Evolutionary conservation across 1,140 invertebrate genomes (phyloP), one percentile per base, ranked within the genome.

Genomic region (Centruroides vittatus): DNA sequence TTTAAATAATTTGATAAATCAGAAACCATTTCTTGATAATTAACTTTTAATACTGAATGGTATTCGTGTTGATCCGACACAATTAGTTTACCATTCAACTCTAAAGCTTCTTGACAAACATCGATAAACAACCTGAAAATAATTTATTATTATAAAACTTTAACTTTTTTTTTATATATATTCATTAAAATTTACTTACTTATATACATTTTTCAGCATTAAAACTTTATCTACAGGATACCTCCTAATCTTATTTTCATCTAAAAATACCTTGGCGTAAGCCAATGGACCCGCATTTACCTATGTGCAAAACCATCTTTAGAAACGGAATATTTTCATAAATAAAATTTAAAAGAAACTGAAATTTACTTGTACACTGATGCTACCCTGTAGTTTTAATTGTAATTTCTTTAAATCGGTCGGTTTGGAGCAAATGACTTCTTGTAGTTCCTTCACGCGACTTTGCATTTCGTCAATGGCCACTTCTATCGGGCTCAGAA

Each of bases 231-330:
- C 86, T 60, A 85, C 80, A 0, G 86, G 82, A 73, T 89, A 90
- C 55, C 81, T 66, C 23, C 35, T 59, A 7, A 55, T 51, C 57
- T 57, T 60, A 48, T 61, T 63, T 36, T 65, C 66, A 41, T 67
- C 66, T 1, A 96, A 76, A 75, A 96, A 96, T 5, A 86, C 89
- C 67, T 84, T 83, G 1, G 92, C 92, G 75, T 95, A 96, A 4
- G 90, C 90, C 54, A 95, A 73, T 3, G 93, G 93, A 41, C 93
- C 93, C n/a, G 90, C 90, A 77, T 96, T 93, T 0, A 96, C 92
- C 73, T 76, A 57, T 10, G 46, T 11, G 41, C 13, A 57, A 57
- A 34, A 9, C 47, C 23, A 57, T 57, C 5, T 36, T 47, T 12
- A 49, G 23, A 3, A 47, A 46, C 23, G 3, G 36, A 57, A 35